phyloP scores from a whole-genome alignment of 2,888 invertebrate species.

The Muschampia plurimacula region DNA sequence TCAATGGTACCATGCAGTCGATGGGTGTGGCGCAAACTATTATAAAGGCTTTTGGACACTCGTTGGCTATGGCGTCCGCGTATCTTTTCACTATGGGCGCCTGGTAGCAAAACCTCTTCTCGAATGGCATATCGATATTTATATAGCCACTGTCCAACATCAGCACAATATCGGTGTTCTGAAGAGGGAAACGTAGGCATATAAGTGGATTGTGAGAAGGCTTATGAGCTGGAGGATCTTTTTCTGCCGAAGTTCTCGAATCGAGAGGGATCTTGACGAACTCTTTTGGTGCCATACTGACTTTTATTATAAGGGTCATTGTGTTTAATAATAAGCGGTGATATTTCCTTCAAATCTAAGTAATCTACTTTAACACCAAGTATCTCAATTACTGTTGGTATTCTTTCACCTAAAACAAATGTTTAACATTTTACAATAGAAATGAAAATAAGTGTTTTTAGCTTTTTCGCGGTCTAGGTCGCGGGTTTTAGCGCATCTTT shows the following conservation, averaged over 20 bases:
- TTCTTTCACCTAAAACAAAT: not conserved
- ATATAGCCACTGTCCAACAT: conserved; percentile 69
- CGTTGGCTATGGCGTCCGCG: conserved; percentile 77
- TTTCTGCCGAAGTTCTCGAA: conserved; percentile 20
- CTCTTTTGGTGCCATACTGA: conserved; percentile 16
- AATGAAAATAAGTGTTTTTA: too few species aligned
- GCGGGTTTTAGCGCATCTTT: too few species aligned
- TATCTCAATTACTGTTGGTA: not conserved
- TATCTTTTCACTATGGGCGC: conserved; percentile 75
- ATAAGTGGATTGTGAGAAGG: conserved; percentile 26
- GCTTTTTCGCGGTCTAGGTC: too few species aligned
- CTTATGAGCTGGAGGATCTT: conserved; percentile 30
- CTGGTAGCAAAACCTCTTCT: conserved; percentile 67
- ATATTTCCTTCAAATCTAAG: not conserved
- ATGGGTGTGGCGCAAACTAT: conserved; percentile 82
- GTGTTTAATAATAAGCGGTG: not conserved
- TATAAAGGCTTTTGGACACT: conserved; percentile 83
- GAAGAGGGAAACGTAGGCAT: conserved; percentile 43
- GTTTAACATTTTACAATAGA: too few species aligned
- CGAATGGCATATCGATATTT: conserved; percentile 62
- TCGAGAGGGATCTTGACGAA: conserved; percentile 20
- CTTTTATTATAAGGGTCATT: conserved; percentile 25
- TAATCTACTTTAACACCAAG: not conserved
- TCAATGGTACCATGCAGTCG: conserved; percentile 84
- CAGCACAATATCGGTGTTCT: conserved; percentile 77